Conservation (phyloP, 92 coral and sea anemone genomes). For the Epizoanthus illoricatus region DNA sequence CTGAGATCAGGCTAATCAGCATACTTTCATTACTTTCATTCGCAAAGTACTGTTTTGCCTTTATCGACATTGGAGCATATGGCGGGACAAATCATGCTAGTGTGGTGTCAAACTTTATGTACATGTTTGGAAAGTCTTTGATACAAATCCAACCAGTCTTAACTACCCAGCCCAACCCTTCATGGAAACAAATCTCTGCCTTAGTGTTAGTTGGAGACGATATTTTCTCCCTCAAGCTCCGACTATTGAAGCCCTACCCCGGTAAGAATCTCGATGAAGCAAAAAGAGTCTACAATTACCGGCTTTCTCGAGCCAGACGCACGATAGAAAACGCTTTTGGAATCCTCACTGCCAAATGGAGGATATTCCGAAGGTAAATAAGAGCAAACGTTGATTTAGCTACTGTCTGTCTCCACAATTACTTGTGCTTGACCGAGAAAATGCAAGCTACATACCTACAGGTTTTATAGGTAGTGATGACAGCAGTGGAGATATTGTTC, state of each 20-base stretch:
- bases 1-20: no score
- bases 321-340: no score
- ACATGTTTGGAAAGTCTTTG: not conserved
- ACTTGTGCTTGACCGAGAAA: not conserved
- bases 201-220: conserved; percentile 17
- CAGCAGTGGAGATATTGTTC: conserved; percentile 6
- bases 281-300: not conserved
- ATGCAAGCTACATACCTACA: not conserved
- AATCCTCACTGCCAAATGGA: no score
- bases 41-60: not conserved
- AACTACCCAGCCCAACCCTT: not conserved
- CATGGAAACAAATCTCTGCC: not conserved
- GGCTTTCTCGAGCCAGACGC: no score
- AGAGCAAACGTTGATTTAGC: not conserved
- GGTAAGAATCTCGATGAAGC: not conserved
- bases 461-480: conserved; percentile 18
- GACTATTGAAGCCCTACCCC: not conserved
- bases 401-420: conserved; percentile 3
- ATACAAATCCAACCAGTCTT: not conserved
- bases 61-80: conserved; percentile 20
- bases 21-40: no score
- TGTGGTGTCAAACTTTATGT: conserved; percentile 3
- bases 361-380: no score
- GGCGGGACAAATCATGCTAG: conserved; percentile 5
- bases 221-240: not conserved